Evolutionary conservation across 2,113 vertebrate species (phyloP), one percentile per base, ranked within the genome.

Genomic region (Pachypanchax playfairii): DNA sequence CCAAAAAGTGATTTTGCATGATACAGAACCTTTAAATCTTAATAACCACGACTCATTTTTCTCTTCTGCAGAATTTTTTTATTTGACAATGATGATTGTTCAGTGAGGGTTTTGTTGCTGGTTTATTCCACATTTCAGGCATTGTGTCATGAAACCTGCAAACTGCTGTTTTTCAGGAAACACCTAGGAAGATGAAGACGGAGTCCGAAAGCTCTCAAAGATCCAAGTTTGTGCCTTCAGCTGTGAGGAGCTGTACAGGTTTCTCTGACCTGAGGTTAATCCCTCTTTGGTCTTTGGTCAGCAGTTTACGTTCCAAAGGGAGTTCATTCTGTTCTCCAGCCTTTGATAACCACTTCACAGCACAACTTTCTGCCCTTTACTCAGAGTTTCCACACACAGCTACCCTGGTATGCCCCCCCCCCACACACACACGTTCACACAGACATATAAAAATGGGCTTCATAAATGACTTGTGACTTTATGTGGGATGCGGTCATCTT

Each of bases 361-460:
- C 50, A 46, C 56, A n/a, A 58, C 52, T 13, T n/a, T 31, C 46
- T 72, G 14, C 43, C 63, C 59, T 59, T 38, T 43, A 22, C 71
- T 72, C 72, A 48, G 55, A 77, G 70, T 80, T 82, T 80, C 65
- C 65, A 78, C 43, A 50, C 58, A 65, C 64, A 61, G 70, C 72
- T 72, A 64, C 71, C 65, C 59, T 57, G 47, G 72, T 54, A 58
- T 42, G 1, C 17, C 2, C 1, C 17, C 3, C 54, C 35, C 10
- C 43, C 50, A 25, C 56, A 35, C 26, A 47, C 38, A 53, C 49
- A 42, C 13, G 57, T 7, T 18, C 22, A 64, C 21, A 42, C n/a
- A 47, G 1, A 51, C 21, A 51, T 14, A 48, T 22, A 21, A 54
- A 57, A 63, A 51, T 60, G 46, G 29, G 48, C 28, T 57, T n/a